phyloP scores from a whole-genome alignment of 1,140 invertebrate genomes.

The Thaumatotibia leucotreta region DNA sequence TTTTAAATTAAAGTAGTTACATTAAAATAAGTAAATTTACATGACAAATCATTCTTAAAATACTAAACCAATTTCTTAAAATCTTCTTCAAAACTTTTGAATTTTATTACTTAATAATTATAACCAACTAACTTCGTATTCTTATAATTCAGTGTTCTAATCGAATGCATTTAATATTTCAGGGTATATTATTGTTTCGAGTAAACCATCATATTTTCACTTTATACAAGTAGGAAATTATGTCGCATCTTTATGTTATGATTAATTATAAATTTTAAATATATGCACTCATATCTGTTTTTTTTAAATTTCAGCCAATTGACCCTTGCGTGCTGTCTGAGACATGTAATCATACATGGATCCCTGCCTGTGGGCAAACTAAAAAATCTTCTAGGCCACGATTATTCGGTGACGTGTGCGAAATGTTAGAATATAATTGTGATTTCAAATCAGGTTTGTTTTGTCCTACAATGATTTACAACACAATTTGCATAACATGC shows the following conservation, averaged over 20 bases:
- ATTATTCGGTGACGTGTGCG: conserved; percentile 47
- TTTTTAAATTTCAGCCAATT: conserved; percentile 31
- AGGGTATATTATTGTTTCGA: background rate
- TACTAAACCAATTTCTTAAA: too few relatives aligned
- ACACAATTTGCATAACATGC: background rate
- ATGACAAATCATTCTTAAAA: too few relatives aligned
- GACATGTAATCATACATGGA: conserved; percentile 52
- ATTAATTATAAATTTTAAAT: background rate
- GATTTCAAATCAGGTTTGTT: conserved; percentile 38
- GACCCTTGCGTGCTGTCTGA: conserved; percentile 39
- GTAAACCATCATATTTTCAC: background rate
- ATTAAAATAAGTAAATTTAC: too few relatives aligned
- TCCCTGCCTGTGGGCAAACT: conserved; percentile 42
- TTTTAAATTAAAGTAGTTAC: too few relatives aligned
- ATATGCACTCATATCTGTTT: background rate
- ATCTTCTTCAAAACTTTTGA: too few relatives aligned
- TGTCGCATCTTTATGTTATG: background rate
- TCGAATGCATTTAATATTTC: background rate
- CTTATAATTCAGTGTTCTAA: background rate
- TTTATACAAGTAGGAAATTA: background rate
- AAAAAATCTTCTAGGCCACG: conserved; percentile 18
- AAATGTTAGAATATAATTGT: conserved; percentile 52
- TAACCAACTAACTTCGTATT: background rate
- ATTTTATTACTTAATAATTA: background rate
- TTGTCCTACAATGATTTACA: background rate